Evolutionary conservation across 2,797 vertebrate species (phyloP).

Genomic region (Prunella strophiata): DNA sequence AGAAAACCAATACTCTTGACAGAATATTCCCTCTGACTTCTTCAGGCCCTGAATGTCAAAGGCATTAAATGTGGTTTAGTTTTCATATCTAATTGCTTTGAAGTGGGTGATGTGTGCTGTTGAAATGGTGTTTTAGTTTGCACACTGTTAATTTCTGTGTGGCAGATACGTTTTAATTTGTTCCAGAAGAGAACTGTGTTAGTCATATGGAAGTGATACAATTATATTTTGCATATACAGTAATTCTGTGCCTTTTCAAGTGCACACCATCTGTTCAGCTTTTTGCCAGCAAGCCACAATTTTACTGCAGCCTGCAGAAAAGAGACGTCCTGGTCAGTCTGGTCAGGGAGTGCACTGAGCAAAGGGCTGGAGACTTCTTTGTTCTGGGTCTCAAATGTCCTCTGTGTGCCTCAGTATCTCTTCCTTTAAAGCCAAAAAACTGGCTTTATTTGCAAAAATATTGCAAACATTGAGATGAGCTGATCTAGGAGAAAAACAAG

Average conservation of each 20-base stretch:
- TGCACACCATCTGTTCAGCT: slow-evolving; percentile 57
- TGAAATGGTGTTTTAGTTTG: slow-evolving; percentile 59
- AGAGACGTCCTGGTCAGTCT: neutral
- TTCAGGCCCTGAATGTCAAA: neutral
- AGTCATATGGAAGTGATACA: slow-evolving; percentile 69
- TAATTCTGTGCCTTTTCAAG: slow-evolving; percentile 60
- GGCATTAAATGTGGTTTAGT: slow-evolving; percentile 32
- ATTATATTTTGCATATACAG: slow-evolving; percentile 57
- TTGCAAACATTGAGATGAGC: neutral
- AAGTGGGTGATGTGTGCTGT: slow-evolving; percentile 56
- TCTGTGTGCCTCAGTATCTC: neutral
- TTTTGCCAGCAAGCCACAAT: slow-evolving; percentile 53
- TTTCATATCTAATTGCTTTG: slow-evolving; percentile 58
- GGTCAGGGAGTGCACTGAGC: neutral
- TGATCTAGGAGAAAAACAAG: neutral
- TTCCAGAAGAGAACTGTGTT: slow-evolving; percentile 54
- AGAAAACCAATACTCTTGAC: neutral
- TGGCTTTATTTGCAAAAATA: neutral
- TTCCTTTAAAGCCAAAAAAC: neutral
- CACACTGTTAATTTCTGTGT: slow-evolving; percentile 60
- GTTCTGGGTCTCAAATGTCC: neutral
- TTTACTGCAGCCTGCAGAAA: slow-evolving; percentile 39
- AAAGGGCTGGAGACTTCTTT: neutral
- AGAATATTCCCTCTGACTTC: neutral
- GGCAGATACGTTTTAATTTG: slow-evolving; percentile 59